Evolutionary conservation across 1,140 invertebrate genomes (phyloP), one percentile per base, ranked within the genome.

Genomic region (Lepidotrigona ventralis): DNA sequence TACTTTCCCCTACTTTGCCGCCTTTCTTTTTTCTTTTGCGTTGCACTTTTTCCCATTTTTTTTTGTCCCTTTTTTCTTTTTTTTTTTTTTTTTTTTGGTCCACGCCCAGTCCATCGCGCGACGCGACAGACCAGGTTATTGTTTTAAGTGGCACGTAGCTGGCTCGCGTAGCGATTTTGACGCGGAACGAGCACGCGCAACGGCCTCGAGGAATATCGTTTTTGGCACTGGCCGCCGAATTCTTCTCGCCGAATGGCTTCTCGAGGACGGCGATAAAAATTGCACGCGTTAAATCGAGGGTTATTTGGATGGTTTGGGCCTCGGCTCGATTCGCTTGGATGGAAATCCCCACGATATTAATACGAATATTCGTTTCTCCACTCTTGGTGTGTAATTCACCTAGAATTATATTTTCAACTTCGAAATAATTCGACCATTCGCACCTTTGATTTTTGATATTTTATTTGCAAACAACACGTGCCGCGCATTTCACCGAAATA

Each of bases 131-230:
- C 26, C 15, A 14, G 70, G 46, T 81, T 81, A 81, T 81, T 81
- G 71, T 81, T 66, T 75, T 72, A 75, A 81, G 71, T 46, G 51
- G 79, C 79, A 56, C 79, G 71, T 81, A 81, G 79, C 29, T 64
- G 72, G 78, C 78, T 72, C 51, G 54, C 21, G n/a, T n/a, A n/a
- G n/a, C n/a, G 71, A 46, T 80, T 46, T 60, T 60, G 54, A 71
- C 71, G 33, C 53, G 60, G n/a, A 76, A 76, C 74, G 21, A 63
- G 17, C 21, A 15, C 33, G 17, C 21, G 23, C 23, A 15, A 21
- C 17, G 17, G 21, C 8, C 23, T 76, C 74, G 17, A 63, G 58
- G 58, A 76, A 63, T 76, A 73, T 56, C 26, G 71, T 51, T 76
- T 63, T 76, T 76, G 73, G 73, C 73, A n/a, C 14, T 23, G 39